phyloP scores from a whole-genome alignment of 2,888 invertebrate genomes.

The Hermaeophaga mercurialis region DNA sequence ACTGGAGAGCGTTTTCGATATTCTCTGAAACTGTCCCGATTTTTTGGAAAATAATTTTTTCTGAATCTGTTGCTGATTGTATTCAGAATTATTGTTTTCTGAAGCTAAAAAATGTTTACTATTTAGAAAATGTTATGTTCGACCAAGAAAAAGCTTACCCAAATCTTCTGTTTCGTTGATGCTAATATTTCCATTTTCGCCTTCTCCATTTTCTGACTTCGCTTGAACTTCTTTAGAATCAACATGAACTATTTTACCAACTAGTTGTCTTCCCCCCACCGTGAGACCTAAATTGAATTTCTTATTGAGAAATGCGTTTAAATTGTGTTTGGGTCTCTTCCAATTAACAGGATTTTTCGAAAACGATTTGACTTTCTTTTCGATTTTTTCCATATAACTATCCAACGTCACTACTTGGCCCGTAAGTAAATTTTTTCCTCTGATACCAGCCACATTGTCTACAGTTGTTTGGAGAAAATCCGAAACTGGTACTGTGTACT shows the following conservation, averaged over 20 bases:
- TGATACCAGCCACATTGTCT: slow-evolving; percentile 34
- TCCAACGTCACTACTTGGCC: slow-evolving; percentile 46
- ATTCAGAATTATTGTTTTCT: too few relatives aligned
- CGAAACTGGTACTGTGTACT: not conserved
- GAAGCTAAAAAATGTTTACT: too few relatives aligned
- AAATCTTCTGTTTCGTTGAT: too few relatives aligned
- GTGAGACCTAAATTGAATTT: slow-evolving; percentile 46
- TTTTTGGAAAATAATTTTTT: slow-evolving; percentile 37
- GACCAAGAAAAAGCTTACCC: too few relatives aligned
- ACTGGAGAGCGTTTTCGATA: slow-evolving; percentile 46
- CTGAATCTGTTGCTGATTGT: too few relatives aligned
- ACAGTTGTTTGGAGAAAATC: not conserved
- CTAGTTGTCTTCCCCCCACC: slow-evolving; percentile 41
- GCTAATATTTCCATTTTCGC: too few relatives aligned
- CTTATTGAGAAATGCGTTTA: slow-evolving; percentile 43
- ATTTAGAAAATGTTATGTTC: too few relatives aligned
- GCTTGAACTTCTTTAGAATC: slow-evolving; percentile 30
- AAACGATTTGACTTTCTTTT: slow-evolving; percentile 27
- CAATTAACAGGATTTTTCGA: not conserved
- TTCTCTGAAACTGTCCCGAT: slow-evolving; percentile 42
- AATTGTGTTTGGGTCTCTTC: slow-evolving; percentile 18
- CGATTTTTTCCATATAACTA: slow-evolving; percentile 43
- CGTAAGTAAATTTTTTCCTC: slow-evolving; percentile 44
- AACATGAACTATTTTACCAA: slow-evolving; percentile 46
- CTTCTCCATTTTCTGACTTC: too few relatives aligned